Conservation (phyloP, 2,888 invertebrate genomes). For the Aspidiotus rigidus region DNA sequence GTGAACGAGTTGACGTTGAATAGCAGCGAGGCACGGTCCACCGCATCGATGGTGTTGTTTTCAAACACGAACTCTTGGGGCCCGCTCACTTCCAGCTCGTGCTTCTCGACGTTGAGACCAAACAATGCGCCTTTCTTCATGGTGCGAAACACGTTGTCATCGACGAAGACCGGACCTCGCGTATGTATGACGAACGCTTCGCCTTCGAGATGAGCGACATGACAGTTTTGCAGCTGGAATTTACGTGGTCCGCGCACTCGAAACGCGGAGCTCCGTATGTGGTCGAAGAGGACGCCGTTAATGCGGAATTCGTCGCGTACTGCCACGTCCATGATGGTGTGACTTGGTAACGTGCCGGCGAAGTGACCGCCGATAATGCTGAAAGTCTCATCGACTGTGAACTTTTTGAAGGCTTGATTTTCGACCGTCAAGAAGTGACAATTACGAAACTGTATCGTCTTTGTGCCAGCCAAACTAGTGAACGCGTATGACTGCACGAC, state of each 20-base stretch:
- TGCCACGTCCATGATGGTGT: slow-evolving; percentile 55
- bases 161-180: slow-evolving; percentile 54
- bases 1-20: slow-evolving; percentile 51
- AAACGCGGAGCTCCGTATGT: slow-evolving; percentile 60
- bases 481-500: slow-evolving; percentile 63
- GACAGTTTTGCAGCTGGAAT: slow-evolving; percentile 54
- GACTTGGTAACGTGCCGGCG: slow-evolving; percentile 42
- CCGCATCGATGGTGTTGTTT: slow-evolving; percentile 52
- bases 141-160: slow-evolving; percentile 54
- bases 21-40: slow-evolving; percentile 52
- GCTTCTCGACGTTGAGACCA: slow-evolving; percentile 45
- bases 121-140: slow-evolving; percentile 55
- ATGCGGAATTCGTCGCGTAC: slow-evolving; percentile 58
- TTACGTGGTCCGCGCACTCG: slow-evolving; percentile 54
- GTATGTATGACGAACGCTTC: slow-evolving; percentile 55
- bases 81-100: slow-evolving; percentile 42
- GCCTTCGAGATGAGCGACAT: slow-evolving; percentile 52
- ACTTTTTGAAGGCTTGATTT: slow-evolving; percentile 68
- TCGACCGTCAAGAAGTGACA: slow-evolving; percentile 54
- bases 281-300: slow-evolving; percentile 55
- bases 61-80: slow-evolving; percentile 52
- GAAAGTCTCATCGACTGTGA: slow-evolving; percentile 55
- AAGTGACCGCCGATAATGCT: slow-evolving; percentile 55
- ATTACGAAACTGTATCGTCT: slow-evolving; percentile 55
- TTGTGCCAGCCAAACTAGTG: slow-evolving; percentile 58